A percentile compares a stretch with the other conserved stretches of the same genome.
Evolutionary conservation across 2,888 invertebrate genomes (phyloP).

Genomic region (Sepioteuthis lessoniana): DNA sequence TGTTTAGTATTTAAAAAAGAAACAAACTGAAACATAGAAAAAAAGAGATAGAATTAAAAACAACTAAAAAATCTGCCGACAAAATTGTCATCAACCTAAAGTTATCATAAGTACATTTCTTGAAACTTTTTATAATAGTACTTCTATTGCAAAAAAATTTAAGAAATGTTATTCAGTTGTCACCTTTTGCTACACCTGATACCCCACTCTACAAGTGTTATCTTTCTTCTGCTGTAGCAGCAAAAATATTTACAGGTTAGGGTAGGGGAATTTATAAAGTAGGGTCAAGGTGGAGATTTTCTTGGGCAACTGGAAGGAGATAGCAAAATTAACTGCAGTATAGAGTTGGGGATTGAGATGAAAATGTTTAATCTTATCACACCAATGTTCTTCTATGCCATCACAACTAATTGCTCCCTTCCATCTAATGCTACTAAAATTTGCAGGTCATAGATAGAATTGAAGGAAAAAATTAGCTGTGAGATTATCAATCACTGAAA

Average conservation of each 20-base stretch:
- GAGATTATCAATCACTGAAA: background rate
- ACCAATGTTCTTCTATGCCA: background rate
- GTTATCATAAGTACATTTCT: background rate
- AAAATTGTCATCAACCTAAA: background rate
- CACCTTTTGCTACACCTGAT: background rate
- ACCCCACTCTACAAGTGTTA: background rate
- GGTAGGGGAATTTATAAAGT: background rate
- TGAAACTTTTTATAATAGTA: no score
- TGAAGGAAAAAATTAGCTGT: background rate
- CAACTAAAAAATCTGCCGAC: no score
- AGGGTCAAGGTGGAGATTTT: background rate
- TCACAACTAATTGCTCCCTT: background rate
- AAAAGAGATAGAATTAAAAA: no score
- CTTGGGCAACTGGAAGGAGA: background rate
- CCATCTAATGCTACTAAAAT: background rate
- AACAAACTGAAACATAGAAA: no score
- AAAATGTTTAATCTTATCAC: background rate
- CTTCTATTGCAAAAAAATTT: background rate
- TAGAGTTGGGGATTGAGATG: background rate
- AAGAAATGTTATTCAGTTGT: background rate
- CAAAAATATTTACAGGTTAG: background rate
- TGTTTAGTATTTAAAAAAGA: no score
- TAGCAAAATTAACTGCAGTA: background rate
- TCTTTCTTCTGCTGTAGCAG: conserved; percentile 33
- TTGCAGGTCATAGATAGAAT: background rate